Evolutionary conservation across 1,140 invertebrate species (phyloP).

Genomic region (Drosophila bocki): DNA sequence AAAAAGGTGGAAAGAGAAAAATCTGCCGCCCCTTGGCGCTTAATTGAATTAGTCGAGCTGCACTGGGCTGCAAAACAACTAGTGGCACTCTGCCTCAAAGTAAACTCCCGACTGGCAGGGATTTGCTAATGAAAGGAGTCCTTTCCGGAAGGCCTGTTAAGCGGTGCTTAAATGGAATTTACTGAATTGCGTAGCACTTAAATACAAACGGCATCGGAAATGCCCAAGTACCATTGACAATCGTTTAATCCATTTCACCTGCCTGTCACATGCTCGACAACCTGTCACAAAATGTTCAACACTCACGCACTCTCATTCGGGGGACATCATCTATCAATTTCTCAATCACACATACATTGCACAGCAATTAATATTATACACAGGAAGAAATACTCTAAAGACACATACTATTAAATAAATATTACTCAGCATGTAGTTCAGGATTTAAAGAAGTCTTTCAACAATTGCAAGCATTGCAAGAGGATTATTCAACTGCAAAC

Average conservation of each 20-base stretch:
- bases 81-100: constrained; percentile 1
- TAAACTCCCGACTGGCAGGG: constrained; percentile 6
- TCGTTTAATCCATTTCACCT: constrained; percentile 30
- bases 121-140: constrained; percentile 41
- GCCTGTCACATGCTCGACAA: constrained; percentile 22
- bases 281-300: constrained; percentile 36
- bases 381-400: not conserved
- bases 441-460: not conserved
- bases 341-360: constrained; percentile 14
- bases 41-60: constrained; percentile 45
- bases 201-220: constrained; percentile 2
- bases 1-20: constrained; percentile 17
- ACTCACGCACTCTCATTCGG: not conserved
- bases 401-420: not conserved
- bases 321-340: constrained; percentile 30
- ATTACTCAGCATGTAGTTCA: not conserved
- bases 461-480: not conserved
- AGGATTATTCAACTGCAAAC: constrained; percentile 41
- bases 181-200: constrained; percentile 13
- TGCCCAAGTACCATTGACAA: constrained; percentile 12
- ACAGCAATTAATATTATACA: constrained; percentile 31
- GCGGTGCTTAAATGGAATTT: constrained; percentile 19
- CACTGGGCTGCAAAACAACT: constrained; percentile 22
- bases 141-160: not conserved
- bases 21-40: not conserved